phyloP scores from a whole-genome alignment of 2,797 vertebrate genomes.

The Hydrocynus forskahlii region DNA sequence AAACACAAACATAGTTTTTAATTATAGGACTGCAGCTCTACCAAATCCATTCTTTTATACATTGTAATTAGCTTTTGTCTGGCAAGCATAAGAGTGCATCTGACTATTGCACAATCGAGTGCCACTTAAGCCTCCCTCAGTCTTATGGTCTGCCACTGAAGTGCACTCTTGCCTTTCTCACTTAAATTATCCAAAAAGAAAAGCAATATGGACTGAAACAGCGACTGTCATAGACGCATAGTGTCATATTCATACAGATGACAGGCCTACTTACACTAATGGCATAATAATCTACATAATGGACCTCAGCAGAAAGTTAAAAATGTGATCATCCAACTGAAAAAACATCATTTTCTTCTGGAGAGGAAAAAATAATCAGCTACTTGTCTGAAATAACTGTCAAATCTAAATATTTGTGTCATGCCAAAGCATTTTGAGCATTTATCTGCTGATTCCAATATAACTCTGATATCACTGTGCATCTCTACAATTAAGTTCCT shows the following conservation, averaged over 20 bases:
- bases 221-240: neutral
- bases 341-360: too few relatives aligned
- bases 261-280: neutral
- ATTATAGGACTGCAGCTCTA: neutral
- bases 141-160: neutral
- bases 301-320: neutral
- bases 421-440: too few relatives aligned
- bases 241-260: neutral
- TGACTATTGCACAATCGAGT: neutral
- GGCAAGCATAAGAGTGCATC: neutral
- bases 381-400: too few relatives aligned
- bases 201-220: neutral
- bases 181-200: neutral
- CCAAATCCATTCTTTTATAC: slow-evolving; percentile 6
- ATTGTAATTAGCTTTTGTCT: neutral
- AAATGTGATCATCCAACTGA: too few relatives aligned
- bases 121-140: neutral
- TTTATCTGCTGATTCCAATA: too few relatives aligned
- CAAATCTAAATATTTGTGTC: too few relatives aligned
- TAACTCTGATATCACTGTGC: too few relatives aligned
- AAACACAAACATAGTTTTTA: neutral
- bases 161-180: neutral
- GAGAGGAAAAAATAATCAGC: too few relatives aligned
- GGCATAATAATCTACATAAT: neutral
- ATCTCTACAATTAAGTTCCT: too few relatives aligned